Percentiles rank a stretch among this genome's conserved stretches.
Conservation (phyloP, 2,888 invertebrate species). For the Chrysolina haemoptera region DNA sequence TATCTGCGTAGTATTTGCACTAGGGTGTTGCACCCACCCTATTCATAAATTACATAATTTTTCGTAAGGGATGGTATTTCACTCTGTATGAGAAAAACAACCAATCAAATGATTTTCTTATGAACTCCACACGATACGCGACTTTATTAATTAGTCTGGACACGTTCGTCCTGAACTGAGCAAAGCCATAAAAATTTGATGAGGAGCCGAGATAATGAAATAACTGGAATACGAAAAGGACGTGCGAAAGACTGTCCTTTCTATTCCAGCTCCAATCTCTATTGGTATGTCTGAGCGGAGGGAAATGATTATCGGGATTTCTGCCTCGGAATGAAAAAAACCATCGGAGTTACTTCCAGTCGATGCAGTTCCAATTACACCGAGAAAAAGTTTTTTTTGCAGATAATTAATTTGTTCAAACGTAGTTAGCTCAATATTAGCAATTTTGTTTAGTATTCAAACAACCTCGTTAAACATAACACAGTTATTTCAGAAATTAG, state of each 20-base stretch:
- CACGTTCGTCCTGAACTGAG: neutral
- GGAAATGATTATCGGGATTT: slow-evolving; percentile 9
- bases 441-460: too few relatives aligned
- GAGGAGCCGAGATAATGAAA: neutral
- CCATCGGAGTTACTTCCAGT: neutral
- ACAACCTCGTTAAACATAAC: too few relatives aligned
- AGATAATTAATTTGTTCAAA: too few relatives aligned
- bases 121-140: neutral
- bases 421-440: too few relatives aligned
- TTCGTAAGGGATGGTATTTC: too few relatives aligned
- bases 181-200: neutral
- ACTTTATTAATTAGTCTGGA: neutral
- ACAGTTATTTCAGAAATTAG: too few relatives aligned
- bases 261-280: slow-evolving; percentile 8
- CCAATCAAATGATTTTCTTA: too few relatives aligned
- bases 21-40: too few relatives aligned
- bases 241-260: neutral
- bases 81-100: neutral
- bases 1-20: too few relatives aligned
- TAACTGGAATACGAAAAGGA: neutral
- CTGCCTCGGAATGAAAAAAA: neutral
- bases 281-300: neutral
- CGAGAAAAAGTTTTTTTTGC: too few relatives aligned
- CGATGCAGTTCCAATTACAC: neutral
- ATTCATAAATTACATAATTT: too few relatives aligned